A percentile compares a stretch with the other conserved stretches of the same genome.
These are phyloP conservation scores for Pangasianodon gigas DNA, from an alignment of 2,113 vertebrate species.

Conservation along the genomic window DNA sequence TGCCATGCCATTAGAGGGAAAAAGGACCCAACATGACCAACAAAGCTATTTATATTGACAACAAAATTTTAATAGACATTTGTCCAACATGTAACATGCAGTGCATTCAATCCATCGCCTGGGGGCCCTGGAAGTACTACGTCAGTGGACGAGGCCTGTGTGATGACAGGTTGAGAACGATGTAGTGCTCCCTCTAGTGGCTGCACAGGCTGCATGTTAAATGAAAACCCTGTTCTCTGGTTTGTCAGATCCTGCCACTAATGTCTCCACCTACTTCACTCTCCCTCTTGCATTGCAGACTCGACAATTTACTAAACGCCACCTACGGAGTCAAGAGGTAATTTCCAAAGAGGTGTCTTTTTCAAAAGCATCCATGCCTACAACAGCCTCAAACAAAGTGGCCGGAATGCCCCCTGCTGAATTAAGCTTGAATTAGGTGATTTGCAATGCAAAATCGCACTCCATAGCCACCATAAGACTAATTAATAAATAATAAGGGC, in stretches of 20 bases:
- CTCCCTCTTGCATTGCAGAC: constrained; percentile 86
- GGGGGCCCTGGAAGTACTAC: constrained; percentile 42
- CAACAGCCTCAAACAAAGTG: constrained; percentile 76
- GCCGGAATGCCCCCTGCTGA: constrained; percentile 79
- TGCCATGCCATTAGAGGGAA: constrained; percentile 69
- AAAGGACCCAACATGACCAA: constrained; percentile 56
- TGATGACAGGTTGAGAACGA: constrained; percentile 59
- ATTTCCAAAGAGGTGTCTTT: constrained; percentile 77
- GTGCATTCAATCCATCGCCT: constrained; percentile 33
- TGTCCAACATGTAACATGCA: constrained; percentile 17
- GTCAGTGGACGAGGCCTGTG: constrained; percentile 36
- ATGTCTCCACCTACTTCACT: constrained; percentile 79
- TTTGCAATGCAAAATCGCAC: constrained; percentile 32
- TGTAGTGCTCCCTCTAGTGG: constrained; percentile 74
- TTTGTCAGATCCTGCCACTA: constrained; percentile 73
- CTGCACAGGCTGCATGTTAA: constrained; percentile 71
- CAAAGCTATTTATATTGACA: neutral
- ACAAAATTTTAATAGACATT: constrained; percentile 1
- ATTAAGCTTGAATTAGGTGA: constrained; percentile 61
- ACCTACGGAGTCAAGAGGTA: constrained; percentile 98
- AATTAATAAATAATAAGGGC: neutral
- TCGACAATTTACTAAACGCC: constrained; percentile 99
- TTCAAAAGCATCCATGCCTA: constrained; percentile 77
- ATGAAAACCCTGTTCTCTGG: constrained; percentile 71
- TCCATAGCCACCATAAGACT: constrained; percentile 14